phyloP scores from a whole-genome alignment of 2,888 invertebrate genomes.

The Drosophila meridionalis region DNA sequence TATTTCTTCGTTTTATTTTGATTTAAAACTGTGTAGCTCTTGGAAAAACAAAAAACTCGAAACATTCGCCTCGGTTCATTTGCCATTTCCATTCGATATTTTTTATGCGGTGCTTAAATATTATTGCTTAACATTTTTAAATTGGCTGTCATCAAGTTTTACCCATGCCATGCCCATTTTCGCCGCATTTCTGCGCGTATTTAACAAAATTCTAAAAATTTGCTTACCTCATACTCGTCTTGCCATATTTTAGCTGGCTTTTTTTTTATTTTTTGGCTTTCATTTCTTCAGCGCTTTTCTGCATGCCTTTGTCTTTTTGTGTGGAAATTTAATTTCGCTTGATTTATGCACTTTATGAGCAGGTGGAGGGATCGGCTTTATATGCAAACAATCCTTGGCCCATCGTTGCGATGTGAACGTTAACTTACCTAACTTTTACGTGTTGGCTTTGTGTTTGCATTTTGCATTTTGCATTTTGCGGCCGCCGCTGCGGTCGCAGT shows the following conservation, averaged over 20 bases:
- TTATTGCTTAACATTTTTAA: constrained; percentile 5
- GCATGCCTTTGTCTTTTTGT: constrained; percentile 40
- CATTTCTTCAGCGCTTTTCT: constrained; percentile 14
- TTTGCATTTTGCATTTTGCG: constrained; percentile 45
- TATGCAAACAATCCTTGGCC: constrained; percentile 54
- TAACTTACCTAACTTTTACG: constrained; percentile 61
- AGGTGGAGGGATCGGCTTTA: constrained; percentile 42
- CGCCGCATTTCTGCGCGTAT: constrained; percentile 27
- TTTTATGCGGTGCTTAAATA: not conserved
- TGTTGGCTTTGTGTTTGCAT: constrained; percentile 53
- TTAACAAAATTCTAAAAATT: constrained; percentile 40
- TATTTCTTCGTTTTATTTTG: not conserved
- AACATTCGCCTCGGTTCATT: not conserved
- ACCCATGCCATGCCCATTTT: not conserved
- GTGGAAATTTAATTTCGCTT: constrained; percentile 74
- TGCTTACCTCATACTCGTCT: constrained; percentile 48
- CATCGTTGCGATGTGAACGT: constrained; percentile 45
- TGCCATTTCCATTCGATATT: not conserved
- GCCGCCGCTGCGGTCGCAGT: constrained; percentile 22
- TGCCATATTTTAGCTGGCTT: constrained; percentile 33
- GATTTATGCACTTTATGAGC: constrained; percentile 74
- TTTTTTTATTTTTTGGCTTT: constrained; percentile 2
- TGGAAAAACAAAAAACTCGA: not conserved
- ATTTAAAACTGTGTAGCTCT: not conserved
- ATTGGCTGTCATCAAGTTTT: not conserved